Percentiles rank a stretch among this genome's conserved stretches.
These are phyloP conservation scores for Candoia aspera DNA, from an alignment of 2,113 vertebrate species.

Conservation along the genomic window DNA sequence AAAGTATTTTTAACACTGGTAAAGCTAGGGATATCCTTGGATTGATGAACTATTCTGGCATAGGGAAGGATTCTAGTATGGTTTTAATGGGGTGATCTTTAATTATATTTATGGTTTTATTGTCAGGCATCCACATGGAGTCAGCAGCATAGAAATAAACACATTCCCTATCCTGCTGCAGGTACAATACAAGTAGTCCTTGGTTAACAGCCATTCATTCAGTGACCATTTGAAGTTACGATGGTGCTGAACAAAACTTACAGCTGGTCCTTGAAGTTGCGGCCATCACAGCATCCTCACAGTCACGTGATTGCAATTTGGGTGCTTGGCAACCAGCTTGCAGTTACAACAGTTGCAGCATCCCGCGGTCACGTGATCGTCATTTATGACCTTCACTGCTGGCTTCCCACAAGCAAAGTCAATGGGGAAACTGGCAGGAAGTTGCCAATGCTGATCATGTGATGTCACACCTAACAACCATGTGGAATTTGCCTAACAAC, in stretches of 20 bases:
- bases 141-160: not conserved
- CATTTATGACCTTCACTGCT: not conserved
- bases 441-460: not conserved
- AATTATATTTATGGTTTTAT: not conserved
- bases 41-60: not conserved
- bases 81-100: not conserved
- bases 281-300: not conserved
- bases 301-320: not conserved
- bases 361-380: not conserved
- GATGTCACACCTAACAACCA: not conserved
- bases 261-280: not conserved
- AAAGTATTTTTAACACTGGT: not conserved
- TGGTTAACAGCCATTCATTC: not conserved
- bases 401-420: not conserved
- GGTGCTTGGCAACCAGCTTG: not conserved
- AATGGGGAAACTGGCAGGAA: not conserved
- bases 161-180: not conserved
- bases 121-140: not conserved
- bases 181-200: not conserved
- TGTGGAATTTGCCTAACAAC: not conserved
- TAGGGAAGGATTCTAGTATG: not conserved
- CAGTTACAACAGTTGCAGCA: not conserved
- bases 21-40: not conserved
- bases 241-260: not conserved
- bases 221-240: not conserved